Conservation (phyloP, 2,113 vertebrate species). For the Aplodontia rufa region DNA sequence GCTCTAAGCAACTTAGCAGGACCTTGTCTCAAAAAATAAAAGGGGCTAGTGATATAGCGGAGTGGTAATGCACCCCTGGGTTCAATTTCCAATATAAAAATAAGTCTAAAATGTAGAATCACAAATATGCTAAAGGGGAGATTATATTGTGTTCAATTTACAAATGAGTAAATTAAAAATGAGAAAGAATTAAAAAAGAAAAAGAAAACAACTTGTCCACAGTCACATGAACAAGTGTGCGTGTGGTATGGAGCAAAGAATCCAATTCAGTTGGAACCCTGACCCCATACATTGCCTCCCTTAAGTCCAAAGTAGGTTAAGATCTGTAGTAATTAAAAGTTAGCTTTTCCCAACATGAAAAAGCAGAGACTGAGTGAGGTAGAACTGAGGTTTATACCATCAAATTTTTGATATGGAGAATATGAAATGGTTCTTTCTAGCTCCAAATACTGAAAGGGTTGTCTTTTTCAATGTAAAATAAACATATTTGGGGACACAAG, state of each 20-base stretch:
- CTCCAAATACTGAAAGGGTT: neutral
- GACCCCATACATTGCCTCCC: neutral
- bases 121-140: constrained; percentile 1
- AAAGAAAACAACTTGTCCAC: neutral
- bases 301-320: neutral
- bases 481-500: neutral
- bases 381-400: neutral
- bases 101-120: no score
- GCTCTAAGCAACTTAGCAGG: no score
- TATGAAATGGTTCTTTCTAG: neutral
- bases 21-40: no score
- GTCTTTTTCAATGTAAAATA: neutral
- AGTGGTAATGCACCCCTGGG: no score
- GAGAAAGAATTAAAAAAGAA: neutral
- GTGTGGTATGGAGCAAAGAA: neutral
- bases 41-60: no score
- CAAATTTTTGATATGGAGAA: neutral
- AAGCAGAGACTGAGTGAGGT: neutral
- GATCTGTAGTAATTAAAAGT: neutral
- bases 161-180: neutral
- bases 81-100: no score
- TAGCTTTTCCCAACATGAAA: neutral
- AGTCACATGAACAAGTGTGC: neutral
- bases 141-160: neutral
- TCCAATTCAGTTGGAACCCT: neutral